Percentiles rank a stretch among this genome's conserved stretches.
phyloP scores from a whole-genome alignment of 2,888 invertebrate genomes.

The Xanthia togata region DNA sequence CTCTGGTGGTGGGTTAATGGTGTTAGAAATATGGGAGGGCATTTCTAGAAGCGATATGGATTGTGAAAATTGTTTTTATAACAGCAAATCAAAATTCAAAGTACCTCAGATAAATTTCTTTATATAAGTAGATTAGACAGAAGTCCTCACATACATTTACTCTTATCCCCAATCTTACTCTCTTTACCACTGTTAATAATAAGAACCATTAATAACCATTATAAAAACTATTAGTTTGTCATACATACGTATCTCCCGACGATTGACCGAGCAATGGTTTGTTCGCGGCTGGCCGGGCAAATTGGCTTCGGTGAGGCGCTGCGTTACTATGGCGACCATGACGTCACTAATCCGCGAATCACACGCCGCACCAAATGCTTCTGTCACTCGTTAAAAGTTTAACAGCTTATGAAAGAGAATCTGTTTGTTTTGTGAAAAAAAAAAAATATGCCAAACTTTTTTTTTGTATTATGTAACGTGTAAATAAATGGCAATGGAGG shows the following conservation, averaged over 20 bases:
- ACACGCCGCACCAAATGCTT: conserved; percentile 42
- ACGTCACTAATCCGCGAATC: conserved; percentile 63
- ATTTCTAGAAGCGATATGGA: not conserved
- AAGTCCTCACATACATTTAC: not conserved
- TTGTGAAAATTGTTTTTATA: not conserved
- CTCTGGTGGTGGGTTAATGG: not conserved
- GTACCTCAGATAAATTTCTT: not conserved
- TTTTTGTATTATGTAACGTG: not conserved
- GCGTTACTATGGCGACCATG: conserved; percentile 52
- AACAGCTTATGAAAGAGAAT: conserved; percentile 24
- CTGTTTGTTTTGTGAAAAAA: not conserved
- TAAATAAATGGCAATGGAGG: not conserved
- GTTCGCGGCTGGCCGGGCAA: conserved; percentile 61
- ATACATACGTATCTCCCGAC: conserved; percentile 8
- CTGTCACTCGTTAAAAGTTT: conserved; percentile 59
- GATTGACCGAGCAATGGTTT: conserved; percentile 41
- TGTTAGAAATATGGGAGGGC: not conserved
- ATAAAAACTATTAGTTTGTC: conserved; percentile 30
- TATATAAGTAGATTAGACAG: not conserved
- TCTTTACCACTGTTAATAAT: not conserved
- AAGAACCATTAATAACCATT: conserved; percentile 1
- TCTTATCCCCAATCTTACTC: not conserved
- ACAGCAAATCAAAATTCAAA: not conserved
- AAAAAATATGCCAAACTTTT: not conserved
- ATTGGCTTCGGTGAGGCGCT: conserved; percentile 65